Conservation (phyloP, 2,797 vertebrate species). For the Streptopelia turtur region DNA sequence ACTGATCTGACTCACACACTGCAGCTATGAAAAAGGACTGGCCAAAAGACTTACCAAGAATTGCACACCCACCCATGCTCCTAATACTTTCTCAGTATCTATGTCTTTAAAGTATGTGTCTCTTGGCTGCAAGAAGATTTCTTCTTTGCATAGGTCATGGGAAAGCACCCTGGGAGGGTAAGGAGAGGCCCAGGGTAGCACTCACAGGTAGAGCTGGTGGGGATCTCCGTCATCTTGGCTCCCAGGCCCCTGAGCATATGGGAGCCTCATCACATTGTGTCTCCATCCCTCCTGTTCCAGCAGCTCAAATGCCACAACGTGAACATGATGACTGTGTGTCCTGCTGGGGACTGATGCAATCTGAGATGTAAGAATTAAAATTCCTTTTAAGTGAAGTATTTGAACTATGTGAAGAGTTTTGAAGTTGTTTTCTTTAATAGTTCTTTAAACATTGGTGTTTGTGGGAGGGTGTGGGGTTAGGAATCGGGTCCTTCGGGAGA, state of each 20-base stretch:
- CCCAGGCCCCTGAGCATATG: background rate
- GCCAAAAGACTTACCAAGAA: background rate
- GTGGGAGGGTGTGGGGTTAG: constrained; percentile 13
- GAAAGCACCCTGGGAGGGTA: background rate
- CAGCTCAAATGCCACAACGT: background rate
- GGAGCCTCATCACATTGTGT: background rate
- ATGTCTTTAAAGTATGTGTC: background rate
- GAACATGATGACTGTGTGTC: background rate
- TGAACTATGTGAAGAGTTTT: constrained; percentile 63
- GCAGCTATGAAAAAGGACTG: background rate
- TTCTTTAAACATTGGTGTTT: constrained; percentile 27
- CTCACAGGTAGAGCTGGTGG: background rate
- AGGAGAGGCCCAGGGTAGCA: background rate
- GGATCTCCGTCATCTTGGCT: background rate
- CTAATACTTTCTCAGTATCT: background rate
- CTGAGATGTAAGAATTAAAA: constrained; percentile 64
- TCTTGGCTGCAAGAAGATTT: background rate
- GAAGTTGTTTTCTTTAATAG: constrained; percentile 54
- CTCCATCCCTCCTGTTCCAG: constrained; percentile 7
- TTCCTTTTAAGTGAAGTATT: constrained; percentile 67
- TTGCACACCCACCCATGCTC: background rate
- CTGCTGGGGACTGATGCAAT: constrained; percentile 56
- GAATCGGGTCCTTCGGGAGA: background rate
- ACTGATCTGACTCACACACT: background rate
- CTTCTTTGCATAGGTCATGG: background rate